These are phyloP conservation scores for Volucella zonaria DNA, from an alignment of 2,888 invertebrate species.

Conservation along the genomic window DNA sequence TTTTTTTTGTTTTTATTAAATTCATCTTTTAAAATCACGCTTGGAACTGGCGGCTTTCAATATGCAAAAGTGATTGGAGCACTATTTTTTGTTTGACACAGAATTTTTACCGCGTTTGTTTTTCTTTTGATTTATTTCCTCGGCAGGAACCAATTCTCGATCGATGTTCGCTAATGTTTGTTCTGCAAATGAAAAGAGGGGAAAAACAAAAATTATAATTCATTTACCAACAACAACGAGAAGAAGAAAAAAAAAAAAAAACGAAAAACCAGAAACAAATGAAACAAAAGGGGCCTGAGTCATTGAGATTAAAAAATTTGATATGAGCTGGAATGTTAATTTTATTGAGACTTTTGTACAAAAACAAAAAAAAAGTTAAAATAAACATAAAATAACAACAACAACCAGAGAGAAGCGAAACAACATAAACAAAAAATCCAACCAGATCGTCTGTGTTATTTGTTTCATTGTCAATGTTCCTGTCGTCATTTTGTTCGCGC, in stretches of 20 bases:
- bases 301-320: constrained; percentile 49
- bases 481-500: constrained; percentile 40
- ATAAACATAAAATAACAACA: background rate
- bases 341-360: constrained; percentile 41
- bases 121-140: constrained; percentile 36
- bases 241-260: constrained; percentile 21
- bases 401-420: background rate
- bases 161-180: constrained; percentile 42
- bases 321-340: constrained; percentile 68
- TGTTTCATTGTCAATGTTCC: constrained; percentile 49
- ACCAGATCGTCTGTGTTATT: constrained; percentile 29
- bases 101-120: background rate
- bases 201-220: constrained; percentile 28
- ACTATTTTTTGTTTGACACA: background rate
- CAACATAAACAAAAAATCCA: constrained; percentile 10
- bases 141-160: constrained; percentile 38
- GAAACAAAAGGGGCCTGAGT: constrained; percentile 36
- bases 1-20: constrained; percentile 38
- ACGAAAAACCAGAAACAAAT: background rate
- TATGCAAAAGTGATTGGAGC: background rate
- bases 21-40: constrained; percentile 30
- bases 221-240: constrained; percentile 37
- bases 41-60: background rate
- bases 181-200: constrained; percentile 57
- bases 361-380: constrained; percentile 9